phyloP scores from a whole-genome alignment of 2,113 vertebrate genomes.

The Jaculus jaculus region DNA sequence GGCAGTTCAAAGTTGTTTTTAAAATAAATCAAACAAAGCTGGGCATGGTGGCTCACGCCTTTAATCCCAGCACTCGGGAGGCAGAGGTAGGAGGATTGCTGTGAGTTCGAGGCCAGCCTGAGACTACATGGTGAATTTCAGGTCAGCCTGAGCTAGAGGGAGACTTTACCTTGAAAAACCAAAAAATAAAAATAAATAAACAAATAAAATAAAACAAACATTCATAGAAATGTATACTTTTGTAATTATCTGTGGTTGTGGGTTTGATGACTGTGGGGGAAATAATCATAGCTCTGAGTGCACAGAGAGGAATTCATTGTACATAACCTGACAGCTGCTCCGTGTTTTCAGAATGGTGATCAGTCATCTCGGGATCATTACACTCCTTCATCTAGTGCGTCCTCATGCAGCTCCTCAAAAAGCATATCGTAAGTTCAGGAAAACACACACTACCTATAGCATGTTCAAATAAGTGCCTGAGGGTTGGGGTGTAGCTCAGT shows the following conservation, averaged over 20 bases:
- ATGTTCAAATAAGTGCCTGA: neutral
- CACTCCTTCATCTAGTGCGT: fast-evolving
- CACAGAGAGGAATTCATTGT: neutral
- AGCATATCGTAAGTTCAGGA: conserved; percentile 47
- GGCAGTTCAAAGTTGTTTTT: neutral
- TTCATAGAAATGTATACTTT: neutral
- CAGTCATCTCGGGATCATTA: fast-evolving
- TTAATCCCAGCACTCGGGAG: no score
- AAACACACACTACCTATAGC: neutral
- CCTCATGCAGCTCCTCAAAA: fast-evolving
- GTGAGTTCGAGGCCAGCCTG: no score
- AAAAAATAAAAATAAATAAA: no score
- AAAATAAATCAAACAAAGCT: conserved; percentile 35
- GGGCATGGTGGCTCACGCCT: no score
- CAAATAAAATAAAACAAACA: conserved; percentile 21
- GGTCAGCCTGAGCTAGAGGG: no score
- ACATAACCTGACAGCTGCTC: neutral
- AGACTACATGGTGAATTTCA: no score
- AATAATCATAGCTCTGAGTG: neutral
- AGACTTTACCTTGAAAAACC: no score
- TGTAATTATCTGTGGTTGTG: neutral
- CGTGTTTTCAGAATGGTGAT: conserved; percentile 40
- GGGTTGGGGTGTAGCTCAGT: neutral
- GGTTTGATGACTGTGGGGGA: neutral
- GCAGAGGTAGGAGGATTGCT: no score